Evolutionary conservation across 2,113 vertebrate genomes (phyloP).

Genomic region (Phaethornis superciliosus): DNA sequence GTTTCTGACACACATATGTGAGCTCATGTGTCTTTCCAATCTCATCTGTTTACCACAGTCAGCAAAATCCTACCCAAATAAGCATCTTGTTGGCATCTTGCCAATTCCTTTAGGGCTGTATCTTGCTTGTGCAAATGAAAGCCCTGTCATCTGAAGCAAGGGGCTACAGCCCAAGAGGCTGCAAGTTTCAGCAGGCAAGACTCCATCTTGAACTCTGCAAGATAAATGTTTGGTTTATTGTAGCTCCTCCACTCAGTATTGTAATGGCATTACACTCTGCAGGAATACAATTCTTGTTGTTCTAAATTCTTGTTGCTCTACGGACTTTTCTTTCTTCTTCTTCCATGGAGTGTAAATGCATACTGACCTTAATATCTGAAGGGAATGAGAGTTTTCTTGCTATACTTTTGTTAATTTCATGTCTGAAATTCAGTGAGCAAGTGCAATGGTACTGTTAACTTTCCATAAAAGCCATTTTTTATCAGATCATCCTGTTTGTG

Average conservation of each 20-base stretch:
- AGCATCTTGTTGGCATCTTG: not conserved
- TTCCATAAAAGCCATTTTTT: not conserved
- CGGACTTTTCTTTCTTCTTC: not conserved
- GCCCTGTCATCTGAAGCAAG: not conserved
- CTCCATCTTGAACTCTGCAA: not conserved
- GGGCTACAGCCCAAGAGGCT: not conserved
- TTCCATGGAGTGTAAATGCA: rapidly evolving
- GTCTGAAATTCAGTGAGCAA: not conserved
- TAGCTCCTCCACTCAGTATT: not conserved
- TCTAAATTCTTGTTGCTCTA: not conserved
- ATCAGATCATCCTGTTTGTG: not conserved
- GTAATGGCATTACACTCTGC: not conserved
- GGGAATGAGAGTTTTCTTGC: not conserved
- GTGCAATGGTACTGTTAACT: not conserved
- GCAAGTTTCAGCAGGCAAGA: constrained; percentile 26
- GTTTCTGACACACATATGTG: not conserved
- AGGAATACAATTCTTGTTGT: not conserved
- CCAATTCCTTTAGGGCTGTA: not conserved
- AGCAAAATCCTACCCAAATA: constrained; percentile 1
- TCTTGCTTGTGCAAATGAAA: not conserved
- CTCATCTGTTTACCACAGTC: not conserved
- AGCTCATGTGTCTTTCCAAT: not conserved
- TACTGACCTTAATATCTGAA: not conserved
- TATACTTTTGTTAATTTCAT: not conserved
- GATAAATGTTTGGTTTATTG: not conserved